Base-by-base conservation (phyloP, 2,113 vertebrate species). In the Myiopsitta monachus region DNA sequence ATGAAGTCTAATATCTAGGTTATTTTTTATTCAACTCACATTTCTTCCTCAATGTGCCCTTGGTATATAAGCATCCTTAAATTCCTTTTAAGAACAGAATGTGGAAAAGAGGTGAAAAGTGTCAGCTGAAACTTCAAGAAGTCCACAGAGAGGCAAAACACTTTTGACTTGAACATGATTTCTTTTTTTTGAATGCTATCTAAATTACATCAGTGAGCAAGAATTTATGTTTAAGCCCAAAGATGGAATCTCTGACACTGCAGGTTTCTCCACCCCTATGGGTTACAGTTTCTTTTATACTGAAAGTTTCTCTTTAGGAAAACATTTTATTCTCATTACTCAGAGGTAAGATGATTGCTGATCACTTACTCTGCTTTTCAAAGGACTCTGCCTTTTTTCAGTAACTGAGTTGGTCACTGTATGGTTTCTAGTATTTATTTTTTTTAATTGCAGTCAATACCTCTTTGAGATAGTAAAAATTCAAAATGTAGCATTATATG, bases 1-100 rank as follows among this genome's bases (percentile, higher is more conserved):
- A 44, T 24, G 21, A 64, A 69, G 18, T 49, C 8, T 38, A 88
- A 38, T 64, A 81, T 33, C 7, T 66, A n/a, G 7, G 3, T 36
- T 51, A 59, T 64, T 88, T 54, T 70, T 90, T 88, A 80, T 88
- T 89, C 79, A 62, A 64, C 72, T 76, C 14, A 39, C 23, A 44
- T 85, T 57, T 89, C 15, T 66, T 64, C 36, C 19, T 82, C 4
- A 1, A 7, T 2, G 3, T 69, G 23, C 8, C 18, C 3, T 87
- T 67, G 18, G 18, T 77, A 64, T 30, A 30, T 72, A 82, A 79
- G 6, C 6, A 68, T 8, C 11, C 15, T 79, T 68, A 47, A 64
- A 66, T 80, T 92, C 16, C 11, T 49, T 23, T 44, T 18, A 74
- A 90, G 21, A 88, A 38, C 8, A 57, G 46, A 79, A 1, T 10